Percentiles rank a stretch among this genome's conserved stretches.
These are phyloP conservation scores for Camponotus pennsylvanicus DNA, from an alignment of 1,140 invertebrate genomes.

Conservation along the genomic window DNA sequence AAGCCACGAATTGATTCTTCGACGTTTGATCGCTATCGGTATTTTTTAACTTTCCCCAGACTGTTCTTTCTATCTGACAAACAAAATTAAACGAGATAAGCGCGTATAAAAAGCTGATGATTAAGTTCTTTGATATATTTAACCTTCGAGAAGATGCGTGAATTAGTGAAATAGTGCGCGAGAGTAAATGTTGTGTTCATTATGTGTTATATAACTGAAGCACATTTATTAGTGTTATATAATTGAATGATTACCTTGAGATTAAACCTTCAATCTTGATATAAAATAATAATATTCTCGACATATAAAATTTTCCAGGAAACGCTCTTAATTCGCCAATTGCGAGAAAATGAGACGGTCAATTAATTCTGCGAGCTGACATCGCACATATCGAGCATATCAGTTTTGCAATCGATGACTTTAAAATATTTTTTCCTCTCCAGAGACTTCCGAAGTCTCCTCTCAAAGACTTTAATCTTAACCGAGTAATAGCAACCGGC, in stretches of 20 bases:
- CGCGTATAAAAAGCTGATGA: not conserved
- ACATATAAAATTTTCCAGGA: not conserved
- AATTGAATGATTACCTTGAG: not conserved
- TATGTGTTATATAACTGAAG: too few species aligned
- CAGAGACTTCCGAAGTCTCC: not conserved
- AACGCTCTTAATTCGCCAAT: not conserved
- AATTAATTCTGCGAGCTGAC: not conserved
- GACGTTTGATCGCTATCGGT: not conserved
- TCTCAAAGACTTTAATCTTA: conserved; percentile 38
- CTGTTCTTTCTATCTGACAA: not conserved
- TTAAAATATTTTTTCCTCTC: not conserved
- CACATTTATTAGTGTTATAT: too few species aligned
- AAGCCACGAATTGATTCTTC: not conserved
- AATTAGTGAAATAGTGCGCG: too few species aligned
- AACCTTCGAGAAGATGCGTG: too few species aligned
- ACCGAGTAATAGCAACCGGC: conserved; percentile 29
- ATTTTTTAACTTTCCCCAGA: not conserved
- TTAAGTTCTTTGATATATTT: not conserved
- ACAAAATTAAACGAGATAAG: too few species aligned
- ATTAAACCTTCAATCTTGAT: not conserved
- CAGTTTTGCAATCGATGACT: not conserved
- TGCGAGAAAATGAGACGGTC: not conserved
- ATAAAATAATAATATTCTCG: not conserved
- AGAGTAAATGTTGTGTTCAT: too few species aligned
- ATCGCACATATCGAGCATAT: not conserved